A percentile compares a stretch with the other conserved stretches of the same genome.
Conservation (phyloP, 2,113 vertebrate species). For the Rhabdornis inornatus region DNA sequence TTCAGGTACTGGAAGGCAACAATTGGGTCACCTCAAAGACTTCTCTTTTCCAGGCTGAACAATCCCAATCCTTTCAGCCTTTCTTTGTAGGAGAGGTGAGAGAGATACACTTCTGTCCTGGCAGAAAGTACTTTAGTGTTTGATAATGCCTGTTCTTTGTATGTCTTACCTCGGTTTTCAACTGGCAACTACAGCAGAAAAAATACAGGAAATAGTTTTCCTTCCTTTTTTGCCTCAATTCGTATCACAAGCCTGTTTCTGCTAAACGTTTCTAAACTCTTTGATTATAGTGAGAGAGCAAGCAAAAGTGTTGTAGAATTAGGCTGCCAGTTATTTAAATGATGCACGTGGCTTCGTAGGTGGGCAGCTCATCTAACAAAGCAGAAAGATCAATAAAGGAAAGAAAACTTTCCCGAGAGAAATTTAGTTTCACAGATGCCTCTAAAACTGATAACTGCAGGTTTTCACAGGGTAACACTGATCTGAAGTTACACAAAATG, state of each 20-base stretch:
- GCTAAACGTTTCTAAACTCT: background rate
- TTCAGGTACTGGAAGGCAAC: background rate
- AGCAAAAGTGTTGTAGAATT: background rate
- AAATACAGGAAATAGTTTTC: background rate
- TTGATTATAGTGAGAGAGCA: background rate
- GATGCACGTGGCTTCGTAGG: accelerated
- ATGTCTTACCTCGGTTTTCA: background rate
- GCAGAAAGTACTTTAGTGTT: background rate
- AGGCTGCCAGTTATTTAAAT: background rate
- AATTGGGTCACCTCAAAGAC: background rate
- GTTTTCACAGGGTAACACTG: background rate
- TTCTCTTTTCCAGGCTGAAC: background rate
- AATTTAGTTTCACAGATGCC: background rate
- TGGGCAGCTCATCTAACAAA: background rate
- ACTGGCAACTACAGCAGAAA: background rate
- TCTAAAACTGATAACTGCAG: background rate
- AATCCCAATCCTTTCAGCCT: background rate
- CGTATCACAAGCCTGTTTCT: background rate
- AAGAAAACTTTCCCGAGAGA: background rate
- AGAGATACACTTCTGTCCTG: background rate
- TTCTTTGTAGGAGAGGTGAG: background rate
- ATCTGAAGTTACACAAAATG: background rate
- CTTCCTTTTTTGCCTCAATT: background rate
- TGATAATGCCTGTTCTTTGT: background rate
- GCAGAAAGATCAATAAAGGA: background rate